These are phyloP conservation scores for Pantherophis vulpinus DNA, from an alignment of 2,797 vertebrate genomes.

Conservation along the genomic window DNA sequence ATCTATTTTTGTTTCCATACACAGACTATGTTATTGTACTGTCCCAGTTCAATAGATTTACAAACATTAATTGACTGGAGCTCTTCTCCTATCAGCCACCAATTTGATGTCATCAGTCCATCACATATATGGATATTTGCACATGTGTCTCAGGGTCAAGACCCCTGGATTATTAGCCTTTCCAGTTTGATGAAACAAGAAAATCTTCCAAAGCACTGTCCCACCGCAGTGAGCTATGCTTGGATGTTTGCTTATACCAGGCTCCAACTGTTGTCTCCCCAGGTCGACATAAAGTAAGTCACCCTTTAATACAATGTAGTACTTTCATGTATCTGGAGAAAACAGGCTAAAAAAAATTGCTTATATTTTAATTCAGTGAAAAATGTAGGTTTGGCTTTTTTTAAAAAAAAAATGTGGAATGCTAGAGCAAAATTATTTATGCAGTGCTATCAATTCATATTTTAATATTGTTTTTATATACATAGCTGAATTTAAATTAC, in stretches of 20 bases:
- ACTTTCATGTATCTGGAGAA: constrained; percentile 7
- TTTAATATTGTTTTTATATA: neutral
- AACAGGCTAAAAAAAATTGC: neutral
- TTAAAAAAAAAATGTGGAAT: neutral
- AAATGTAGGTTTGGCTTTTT: neutral
- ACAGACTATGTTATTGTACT: constrained; percentile 93
- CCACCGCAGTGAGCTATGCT: constrained; percentile 93
- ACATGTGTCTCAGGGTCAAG: constrained; percentile 96
- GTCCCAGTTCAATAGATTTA: constrained; percentile 93
- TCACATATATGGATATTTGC: constrained; percentile 99
- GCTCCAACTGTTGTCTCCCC: constrained; percentile 92
- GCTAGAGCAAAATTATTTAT: neutral
- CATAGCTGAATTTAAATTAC: neutral
- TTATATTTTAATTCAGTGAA: neutral
- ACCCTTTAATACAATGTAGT: constrained; percentile 30
- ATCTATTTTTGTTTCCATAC: constrained; percentile 15
- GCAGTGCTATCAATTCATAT: neutral
- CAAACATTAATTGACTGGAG: constrained; percentile 95
- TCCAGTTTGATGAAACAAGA: constrained; percentile 98
- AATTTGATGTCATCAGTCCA: constrained; percentile 97
- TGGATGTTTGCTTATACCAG: constrained; percentile 97
- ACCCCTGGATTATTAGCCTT: constrained; percentile 98
- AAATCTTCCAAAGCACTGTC: constrained; percentile 92
- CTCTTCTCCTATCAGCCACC: constrained; percentile 97
- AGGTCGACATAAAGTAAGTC: constrained; percentile 97